These are phyloP conservation scores for Microcebus lehilahytsara DNA, from an alignment of 2,113 vertebrate species.

Conservation along the genomic window DNA sequence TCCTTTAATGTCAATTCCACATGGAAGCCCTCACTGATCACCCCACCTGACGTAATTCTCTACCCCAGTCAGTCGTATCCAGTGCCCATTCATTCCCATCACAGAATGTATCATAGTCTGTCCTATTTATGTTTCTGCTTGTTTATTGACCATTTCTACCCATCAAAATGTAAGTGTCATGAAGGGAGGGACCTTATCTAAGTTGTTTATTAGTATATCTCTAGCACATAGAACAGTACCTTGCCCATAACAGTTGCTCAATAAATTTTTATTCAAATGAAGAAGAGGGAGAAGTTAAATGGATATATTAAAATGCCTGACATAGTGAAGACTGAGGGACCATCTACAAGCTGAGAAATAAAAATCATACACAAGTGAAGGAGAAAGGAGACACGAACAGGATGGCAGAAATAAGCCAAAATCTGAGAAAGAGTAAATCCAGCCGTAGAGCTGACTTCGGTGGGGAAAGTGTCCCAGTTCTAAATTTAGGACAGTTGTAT, in stretches of 20 bases:
- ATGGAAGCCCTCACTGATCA: background rate
- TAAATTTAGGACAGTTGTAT: background rate
- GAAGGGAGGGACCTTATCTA: background rate
- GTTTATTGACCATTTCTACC: background rate
- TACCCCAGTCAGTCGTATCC: background rate
- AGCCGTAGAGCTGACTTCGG: background rate
- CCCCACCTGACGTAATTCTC: background rate
- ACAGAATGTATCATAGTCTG: background rate
- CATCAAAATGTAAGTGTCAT: background rate
- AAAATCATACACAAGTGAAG: background rate
- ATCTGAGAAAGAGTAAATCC: background rate
- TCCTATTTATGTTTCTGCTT: background rate
- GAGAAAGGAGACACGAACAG: background rate
- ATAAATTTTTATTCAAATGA: background rate
- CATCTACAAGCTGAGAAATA: background rate
- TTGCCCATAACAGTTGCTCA: background rate
- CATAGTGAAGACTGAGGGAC: background rate
- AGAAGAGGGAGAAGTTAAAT: background rate
- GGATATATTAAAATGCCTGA: background rate
- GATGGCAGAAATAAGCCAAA: background rate
- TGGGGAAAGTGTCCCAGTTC: background rate
- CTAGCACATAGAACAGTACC: background rate
- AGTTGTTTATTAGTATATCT: background rate
- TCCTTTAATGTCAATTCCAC: background rate
- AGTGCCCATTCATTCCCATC: background rate